These are phyloP conservation scores for Ephestia elutella DNA, from an alignment of 1,140 invertebrate species.

Conservation along the genomic window DNA sequence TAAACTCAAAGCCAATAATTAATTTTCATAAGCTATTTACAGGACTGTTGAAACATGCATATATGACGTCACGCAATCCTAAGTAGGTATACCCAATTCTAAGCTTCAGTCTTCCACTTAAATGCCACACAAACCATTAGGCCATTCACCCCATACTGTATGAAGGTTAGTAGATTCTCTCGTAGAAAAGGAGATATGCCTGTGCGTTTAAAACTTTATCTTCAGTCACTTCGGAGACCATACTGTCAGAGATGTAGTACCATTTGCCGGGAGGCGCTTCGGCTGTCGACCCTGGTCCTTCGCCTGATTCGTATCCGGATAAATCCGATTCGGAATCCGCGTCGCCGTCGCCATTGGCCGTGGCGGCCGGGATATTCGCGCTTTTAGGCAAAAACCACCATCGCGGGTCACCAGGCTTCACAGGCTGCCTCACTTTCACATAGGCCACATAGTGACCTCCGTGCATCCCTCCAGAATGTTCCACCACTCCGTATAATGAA, in stretches of 20 bases:
- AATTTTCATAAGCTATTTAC: constrained; percentile 43
- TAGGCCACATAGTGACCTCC: constrained; percentile 98
- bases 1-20: constrained; percentile 6
- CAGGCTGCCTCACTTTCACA: constrained; percentile 82
- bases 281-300: constrained; percentile 51
- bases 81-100: constrained; percentile 24
- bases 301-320: constrained; percentile 65
- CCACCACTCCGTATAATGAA: constrained; percentile 94
- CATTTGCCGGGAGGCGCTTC: constrained; percentile 85
- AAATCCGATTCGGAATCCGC: constrained; percentile 65
- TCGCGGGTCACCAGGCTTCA: constrained; percentile 76
- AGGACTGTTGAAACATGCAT: constrained; percentile 24
- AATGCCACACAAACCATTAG: constrained; percentile 38
- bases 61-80: constrained; percentile 21
- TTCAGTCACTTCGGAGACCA: constrained; percentile 87
- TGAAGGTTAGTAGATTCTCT: constrained; percentile 82
- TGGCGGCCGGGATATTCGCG: constrained; percentile 67
- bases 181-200: constrained; percentile 98
- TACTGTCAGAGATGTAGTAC: constrained; percentile 95
- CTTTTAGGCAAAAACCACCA: constrained; percentile 81
- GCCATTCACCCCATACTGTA: constrained; percentile 11
- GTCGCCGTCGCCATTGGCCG: constrained; percentile 58
- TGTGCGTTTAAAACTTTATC: constrained; percentile 87
- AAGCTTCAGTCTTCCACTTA: constrained; percentile 56
- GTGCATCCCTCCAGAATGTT: constrained; percentile 92